These are phyloP conservation scores for Xanthorhoe spadicearia DNA, from an alignment of 2,888 invertebrate species.

Conservation along the genomic window DNA sequence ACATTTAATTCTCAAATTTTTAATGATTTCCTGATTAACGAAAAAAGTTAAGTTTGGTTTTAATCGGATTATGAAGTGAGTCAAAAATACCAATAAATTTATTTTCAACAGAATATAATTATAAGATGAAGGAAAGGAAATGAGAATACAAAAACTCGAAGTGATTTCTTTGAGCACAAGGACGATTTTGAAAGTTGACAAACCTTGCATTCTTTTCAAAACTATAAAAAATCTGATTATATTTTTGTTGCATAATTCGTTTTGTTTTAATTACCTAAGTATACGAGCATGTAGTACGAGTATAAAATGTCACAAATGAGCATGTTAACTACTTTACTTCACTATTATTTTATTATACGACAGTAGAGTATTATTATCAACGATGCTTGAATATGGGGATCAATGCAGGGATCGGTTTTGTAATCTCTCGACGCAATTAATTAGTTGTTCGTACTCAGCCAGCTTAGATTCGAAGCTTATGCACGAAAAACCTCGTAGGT, in stretches of 20 bases:
- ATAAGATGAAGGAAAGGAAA: not conserved
- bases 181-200: slow-evolving; percentile 26
- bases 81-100: not conserved
- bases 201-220: not conserved
- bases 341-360: too few relatives aligned
- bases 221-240: not conserved
- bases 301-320: not conserved
- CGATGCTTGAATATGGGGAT: too few relatives aligned
- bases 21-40: too few relatives aligned
- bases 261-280: not conserved
- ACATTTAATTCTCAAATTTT: too few relatives aligned
- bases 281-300: too few relatives aligned
- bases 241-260: not conserved
- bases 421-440: too few relatives aligned
- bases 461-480: not conserved
- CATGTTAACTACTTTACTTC: too few relatives aligned
- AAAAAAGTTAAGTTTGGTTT: too few relatives aligned
- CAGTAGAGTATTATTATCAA: too few relatives aligned
- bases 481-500: not conserved
- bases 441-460: too few relatives aligned
- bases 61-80: too few relatives aligned
- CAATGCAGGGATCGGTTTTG: too few relatives aligned
- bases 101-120: not conserved
- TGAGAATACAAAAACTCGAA: slow-evolving; percentile 8
- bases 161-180: slow-evolving; percentile 16